Evolutionary conservation across 2,113 vertebrate species (phyloP).

Genomic region (Entosphenus tridentatus): DNA sequence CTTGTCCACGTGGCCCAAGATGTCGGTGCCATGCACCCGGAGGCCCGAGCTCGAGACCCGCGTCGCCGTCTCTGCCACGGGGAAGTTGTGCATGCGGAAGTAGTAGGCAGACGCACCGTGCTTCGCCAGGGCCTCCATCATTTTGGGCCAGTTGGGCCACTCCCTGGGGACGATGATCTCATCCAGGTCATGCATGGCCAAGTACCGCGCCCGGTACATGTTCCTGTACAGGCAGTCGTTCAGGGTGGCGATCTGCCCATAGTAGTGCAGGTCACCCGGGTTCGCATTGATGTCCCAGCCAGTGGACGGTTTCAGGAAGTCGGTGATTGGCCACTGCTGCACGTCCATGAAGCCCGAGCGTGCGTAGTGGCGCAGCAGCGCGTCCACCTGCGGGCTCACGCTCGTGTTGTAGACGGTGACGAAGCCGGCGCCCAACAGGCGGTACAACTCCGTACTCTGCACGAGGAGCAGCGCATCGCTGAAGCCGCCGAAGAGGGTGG

Average conservation of each 20-base stretch:
- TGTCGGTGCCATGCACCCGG: too few species aligned
- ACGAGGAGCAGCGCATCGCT: slow-evolving; percentile 11
- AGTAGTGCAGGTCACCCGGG: slow-evolving; percentile 12
- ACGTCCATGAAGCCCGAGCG: slow-evolving; percentile 9
- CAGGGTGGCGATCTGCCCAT: slow-evolving; percentile 12
- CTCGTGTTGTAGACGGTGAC: slow-evolving; percentile 8
- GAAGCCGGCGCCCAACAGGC: slow-evolving; percentile 8
- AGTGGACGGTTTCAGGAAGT: not conserved
- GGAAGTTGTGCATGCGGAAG: too few species aligned
- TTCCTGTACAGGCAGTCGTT: slow-evolving; percentile 14
- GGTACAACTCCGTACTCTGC: slow-evolving; percentile 9
- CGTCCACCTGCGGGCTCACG: slow-evolving; percentile 1
- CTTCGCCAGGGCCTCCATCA: slow-evolving; percentile 9
- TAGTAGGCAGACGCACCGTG: not conserved
- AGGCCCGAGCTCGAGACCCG: too few species aligned
- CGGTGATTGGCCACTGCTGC: slow-evolving; percentile 8
- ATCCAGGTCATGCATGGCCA: slow-evolving; percentile 10
- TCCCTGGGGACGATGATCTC: slow-evolving; percentile 10
- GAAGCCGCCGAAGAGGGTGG: slow-evolving; percentile 9
- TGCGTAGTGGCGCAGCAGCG: slow-evolving; percentile 8
- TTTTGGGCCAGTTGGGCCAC: slow-evolving; percentile 3
- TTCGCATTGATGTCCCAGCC: not conserved
- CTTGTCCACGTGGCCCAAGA: too few species aligned
- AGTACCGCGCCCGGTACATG: slow-evolving; percentile 11
- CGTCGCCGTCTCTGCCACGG: too few species aligned